phyloP scores from a whole-genome alignment of 2,113 vertebrate species.

The Corythoichthys intestinalis region DNA sequence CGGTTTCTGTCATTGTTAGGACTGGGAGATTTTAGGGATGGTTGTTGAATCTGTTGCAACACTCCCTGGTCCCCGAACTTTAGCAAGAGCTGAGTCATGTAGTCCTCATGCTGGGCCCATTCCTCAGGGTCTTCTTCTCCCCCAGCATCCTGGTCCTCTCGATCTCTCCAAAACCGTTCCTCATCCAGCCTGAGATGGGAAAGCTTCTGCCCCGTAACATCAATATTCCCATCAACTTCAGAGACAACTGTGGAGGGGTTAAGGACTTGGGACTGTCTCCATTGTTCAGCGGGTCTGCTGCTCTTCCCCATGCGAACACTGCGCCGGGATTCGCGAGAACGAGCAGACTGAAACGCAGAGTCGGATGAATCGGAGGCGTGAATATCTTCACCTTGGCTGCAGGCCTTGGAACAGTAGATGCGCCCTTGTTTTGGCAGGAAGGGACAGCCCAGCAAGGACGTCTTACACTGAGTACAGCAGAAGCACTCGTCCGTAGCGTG shows the following conservation, averaged over 20 bases:
- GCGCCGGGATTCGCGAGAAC: constrained; percentile 84
- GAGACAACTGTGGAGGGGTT: constrained; percentile 33
- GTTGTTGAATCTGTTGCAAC: constrained; percentile 76
- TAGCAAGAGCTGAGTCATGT: constrained; percentile 93
- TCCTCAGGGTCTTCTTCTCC: constrained; percentile 86
- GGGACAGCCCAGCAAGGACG: constrained; percentile 88
- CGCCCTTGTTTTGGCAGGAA: constrained; percentile 92
- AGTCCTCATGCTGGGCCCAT: constrained; percentile 97
- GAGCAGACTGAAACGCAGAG: constrained; percentile 90
- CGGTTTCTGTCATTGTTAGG: constrained; percentile 45
- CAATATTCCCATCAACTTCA: constrained; percentile 64
- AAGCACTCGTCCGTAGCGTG: constrained; percentile 93
- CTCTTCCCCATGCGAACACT: constrained; percentile 89
- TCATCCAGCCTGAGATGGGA: constrained; percentile 78
- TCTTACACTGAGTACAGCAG: constrained; percentile 90
- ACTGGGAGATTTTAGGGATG: constrained; percentile 48
- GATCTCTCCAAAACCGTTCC: constrained; percentile 85
- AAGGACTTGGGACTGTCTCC: constrained; percentile 83
- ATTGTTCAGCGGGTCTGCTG: constrained; percentile 84
- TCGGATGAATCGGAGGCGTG: constrained; percentile 90
- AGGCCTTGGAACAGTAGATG: constrained; percentile 93
- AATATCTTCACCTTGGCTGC: constrained; percentile 87
- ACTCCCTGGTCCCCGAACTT: constrained; percentile 91
- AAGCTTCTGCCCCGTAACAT: constrained; percentile 83
- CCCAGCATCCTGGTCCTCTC: constrained; percentile 78